A percentile compares a stretch with the other conserved stretches of the same genome.
These are phyloP conservation scores for Phalera bucephala DNA, from an alignment of 2,888 invertebrate genomes.

Conservation along the genomic window DNA sequence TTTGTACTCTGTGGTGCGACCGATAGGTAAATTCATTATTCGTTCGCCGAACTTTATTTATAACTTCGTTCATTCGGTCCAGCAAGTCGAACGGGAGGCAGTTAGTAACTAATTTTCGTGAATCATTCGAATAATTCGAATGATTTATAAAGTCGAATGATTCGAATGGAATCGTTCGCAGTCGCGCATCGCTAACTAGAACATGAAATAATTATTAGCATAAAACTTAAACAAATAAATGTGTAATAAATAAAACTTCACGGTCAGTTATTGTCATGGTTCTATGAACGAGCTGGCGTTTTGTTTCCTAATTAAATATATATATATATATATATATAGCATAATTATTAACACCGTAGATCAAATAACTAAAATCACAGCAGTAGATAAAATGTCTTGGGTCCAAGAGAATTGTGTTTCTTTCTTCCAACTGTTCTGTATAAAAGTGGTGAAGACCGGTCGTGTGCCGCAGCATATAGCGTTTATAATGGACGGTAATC, in stretches of 20 bases:
- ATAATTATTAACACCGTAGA: not conserved
- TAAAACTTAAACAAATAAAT: no score
- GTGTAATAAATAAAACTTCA: not conserved
- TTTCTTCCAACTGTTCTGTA: conserved; percentile 89
- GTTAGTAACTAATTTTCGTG: no score
- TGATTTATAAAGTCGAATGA: no score
- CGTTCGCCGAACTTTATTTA: no score
- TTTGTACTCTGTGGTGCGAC: no score
- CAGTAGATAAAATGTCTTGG: conserved; percentile 84
- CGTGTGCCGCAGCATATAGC: conserved; percentile 95
- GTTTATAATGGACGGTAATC: conserved; percentile 99
- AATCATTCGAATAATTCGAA: no score
- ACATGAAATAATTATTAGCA: no score
- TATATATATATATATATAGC: not conserved
- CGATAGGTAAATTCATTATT: no score
- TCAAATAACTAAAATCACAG: not conserved
- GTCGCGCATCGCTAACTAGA: no score
- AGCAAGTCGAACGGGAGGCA: no score
- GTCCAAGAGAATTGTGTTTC: conserved; percentile 88
- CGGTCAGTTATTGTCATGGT: not conserved
- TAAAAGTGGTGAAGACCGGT: conserved; percentile 89
- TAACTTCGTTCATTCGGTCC: no score
- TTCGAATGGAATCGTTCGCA: no score
- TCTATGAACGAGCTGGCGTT: not conserved
- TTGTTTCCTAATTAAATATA: not conserved